phyloP scores from a whole-genome alignment of 37 sponge, comb jelly and placozoan species.

The Geodia barretti region DNA sequence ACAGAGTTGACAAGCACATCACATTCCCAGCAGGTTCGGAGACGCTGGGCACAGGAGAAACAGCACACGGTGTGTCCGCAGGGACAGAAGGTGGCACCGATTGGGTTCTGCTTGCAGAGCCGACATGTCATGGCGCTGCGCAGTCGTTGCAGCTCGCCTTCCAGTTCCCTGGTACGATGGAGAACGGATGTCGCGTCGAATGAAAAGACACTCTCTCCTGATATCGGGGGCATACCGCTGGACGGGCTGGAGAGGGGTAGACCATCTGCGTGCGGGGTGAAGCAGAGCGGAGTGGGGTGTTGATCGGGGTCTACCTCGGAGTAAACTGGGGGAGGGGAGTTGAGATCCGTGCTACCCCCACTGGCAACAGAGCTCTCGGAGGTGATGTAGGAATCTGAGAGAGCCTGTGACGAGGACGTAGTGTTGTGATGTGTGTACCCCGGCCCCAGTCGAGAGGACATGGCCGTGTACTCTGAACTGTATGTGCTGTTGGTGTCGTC shows the following conservation, averaged over 20 bases:
- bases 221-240: slow-evolving; percentile 16
- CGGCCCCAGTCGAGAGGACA: slow-evolving; percentile 21
- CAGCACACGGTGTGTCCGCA: slow-evolving; percentile 89
- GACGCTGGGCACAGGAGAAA: slow-evolving; percentile 54
- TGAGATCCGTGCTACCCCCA: not conserved
- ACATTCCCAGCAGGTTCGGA: slow-evolving; percentile 55
- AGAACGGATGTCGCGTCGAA: slow-evolving; percentile 53
- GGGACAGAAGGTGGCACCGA: slow-evolving; percentile 82
- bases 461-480: slow-evolving; percentile 56
- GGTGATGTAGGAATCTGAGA: slow-evolving; percentile 56
- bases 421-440: slow-evolving; percentile 11
- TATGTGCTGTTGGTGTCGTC: slow-evolving; percentile 26
- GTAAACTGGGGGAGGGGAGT: slow-evolving; percentile 73
- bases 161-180: slow-evolving; percentile 54
- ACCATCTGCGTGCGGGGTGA: slow-evolving; percentile 10
- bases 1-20: slow-evolving; percentile 27
- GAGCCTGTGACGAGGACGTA: not conserved
- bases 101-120: slow-evolving; percentile 65
- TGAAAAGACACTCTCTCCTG: slow-evolving; percentile 4
- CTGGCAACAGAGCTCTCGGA: slow-evolving; percentile 43
- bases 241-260: slow-evolving; percentile 15
- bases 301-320: slow-evolving; percentile 55
- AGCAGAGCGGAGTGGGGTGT: slow-evolving; percentile 23
- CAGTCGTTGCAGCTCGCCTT: slow-evolving; percentile 68
- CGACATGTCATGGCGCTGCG: slow-evolving; percentile 76